Conservation (phyloP, 2,888 invertebrate genomes). For the Tubulanus polymorphus region DNA sequence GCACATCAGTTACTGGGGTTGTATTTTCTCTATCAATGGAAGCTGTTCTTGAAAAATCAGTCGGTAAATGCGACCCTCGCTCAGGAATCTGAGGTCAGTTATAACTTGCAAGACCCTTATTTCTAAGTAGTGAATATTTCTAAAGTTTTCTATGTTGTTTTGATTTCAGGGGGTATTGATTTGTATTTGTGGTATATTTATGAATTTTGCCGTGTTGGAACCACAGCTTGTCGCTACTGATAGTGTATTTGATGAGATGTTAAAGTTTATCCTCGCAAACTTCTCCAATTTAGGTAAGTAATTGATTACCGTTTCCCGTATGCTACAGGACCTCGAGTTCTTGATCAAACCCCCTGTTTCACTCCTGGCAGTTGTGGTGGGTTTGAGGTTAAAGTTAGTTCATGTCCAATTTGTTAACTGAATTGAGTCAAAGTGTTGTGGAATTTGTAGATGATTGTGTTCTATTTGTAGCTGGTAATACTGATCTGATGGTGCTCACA, state of each 20-base stretch:
- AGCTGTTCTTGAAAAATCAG: constrained; percentile 18
- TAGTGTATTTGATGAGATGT: constrained; percentile 69
- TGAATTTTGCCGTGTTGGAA: constrained; percentile 87
- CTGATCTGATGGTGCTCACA: constrained; percentile 13
- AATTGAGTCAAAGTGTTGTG: no score
- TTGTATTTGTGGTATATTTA: constrained; percentile 84
- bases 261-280: constrained; percentile 44
- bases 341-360: neutral
- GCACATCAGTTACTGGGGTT: constrained; percentile 33
- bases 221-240: constrained; percentile 77
- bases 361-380: no score
- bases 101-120: neutral
- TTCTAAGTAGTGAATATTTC: neutral
- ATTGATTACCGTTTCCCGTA: neutral
- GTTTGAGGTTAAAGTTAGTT: constrained; percentile 1
- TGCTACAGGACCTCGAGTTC: neutral
- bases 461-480: constrained; percentile 16
- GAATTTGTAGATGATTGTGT: no score
- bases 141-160: constrained; percentile 1
- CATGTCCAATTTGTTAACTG: neutral
- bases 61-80: constrained; percentile 15
- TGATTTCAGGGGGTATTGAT: constrained; percentile 65
- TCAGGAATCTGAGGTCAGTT: constrained; percentile 14
- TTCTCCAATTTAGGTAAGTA: constrained; percentile 19
- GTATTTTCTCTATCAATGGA: constrained; percentile 36